phyloP scores from a whole-genome alignment of 2,888 invertebrate species.

The Tetrapedia diversipes region DNA sequence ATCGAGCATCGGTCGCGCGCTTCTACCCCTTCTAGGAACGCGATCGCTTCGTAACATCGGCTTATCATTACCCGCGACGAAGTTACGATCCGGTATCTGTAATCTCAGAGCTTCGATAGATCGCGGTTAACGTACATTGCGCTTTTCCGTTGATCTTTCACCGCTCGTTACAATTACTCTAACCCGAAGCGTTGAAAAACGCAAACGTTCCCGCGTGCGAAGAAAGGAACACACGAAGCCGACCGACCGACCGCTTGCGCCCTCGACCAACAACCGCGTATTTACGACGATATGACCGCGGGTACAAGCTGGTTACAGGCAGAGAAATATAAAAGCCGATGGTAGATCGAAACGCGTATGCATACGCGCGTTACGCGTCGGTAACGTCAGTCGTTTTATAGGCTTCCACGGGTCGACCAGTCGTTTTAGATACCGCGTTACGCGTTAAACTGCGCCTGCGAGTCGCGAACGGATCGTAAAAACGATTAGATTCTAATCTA shows the following conservation, averaged over 20 bases:
- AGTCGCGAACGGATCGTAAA: slow-evolving; percentile 9
- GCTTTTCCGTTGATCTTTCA: not conserved
- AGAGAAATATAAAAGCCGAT: not conserved
- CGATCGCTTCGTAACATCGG: not conserved
- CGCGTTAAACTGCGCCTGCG: slow-evolving; percentile 22
- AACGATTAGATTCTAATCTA: slow-evolving; percentile 36
- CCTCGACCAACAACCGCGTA: slow-evolving; percentile 56
- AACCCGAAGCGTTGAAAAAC: not conserved
- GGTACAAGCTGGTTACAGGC: slow-evolving; percentile 57
- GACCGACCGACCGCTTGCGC: not conserved
- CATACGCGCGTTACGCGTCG: slow-evolving; percentile 25
- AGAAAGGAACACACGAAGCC: slow-evolving; percentile 13
- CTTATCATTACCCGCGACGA: not conserved
- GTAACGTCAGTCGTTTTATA: slow-evolving; percentile 19
- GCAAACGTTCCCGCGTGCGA: not conserved
- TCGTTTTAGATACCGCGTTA: slow-evolving; percentile 37
- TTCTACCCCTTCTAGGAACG: not conserved
- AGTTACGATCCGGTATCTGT: no score
- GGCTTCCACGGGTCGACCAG: slow-evolving; percentile 35
- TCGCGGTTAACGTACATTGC: not conserved
- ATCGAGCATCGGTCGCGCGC: slow-evolving; percentile 1
- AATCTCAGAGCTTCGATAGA: not conserved
- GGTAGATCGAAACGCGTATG: slow-evolving; percentile 30
- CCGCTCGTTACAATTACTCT: not conserved
- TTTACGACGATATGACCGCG: slow-evolving; percentile 65